Evolutionary conservation across 2,888 invertebrate species (phyloP), one percentile per base, ranked within the genome.

Genomic region (Phyllotreta cruciferae): DNA sequence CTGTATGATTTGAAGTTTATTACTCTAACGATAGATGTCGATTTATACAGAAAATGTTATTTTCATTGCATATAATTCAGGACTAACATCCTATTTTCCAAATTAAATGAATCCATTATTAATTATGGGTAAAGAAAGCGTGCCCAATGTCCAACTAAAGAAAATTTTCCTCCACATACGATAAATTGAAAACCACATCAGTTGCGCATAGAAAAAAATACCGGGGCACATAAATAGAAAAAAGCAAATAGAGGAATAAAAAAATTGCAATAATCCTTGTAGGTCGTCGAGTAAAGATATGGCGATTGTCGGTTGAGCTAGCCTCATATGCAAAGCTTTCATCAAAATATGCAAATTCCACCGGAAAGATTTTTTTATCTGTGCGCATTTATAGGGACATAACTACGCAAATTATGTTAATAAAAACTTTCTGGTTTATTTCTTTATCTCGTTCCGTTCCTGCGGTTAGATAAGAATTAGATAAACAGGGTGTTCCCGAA

Each of bases 371-470:
- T 60, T 60, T 55, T 60, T 60, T 60, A 60, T 60, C 52, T 60
- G 52, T 52, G 52, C 53, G 44, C 52, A 60, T 60, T 60, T 60
- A 52, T 60, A 60, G 60, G 52, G 24, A 24, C 60, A 53, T 60
- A 60, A 60, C 60, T 52, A 60, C 58, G 60, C 53, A 60, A 60
- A 60, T 60, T 60, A 60, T 60, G 60, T 60, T 60, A 60, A 60
- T 60, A 60, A 60, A 58, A 58, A 60, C 52, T 52, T 60, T 60
- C 38, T 24, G 24, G 24, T 50, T 47, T 56, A 60, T 60, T 53
- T 60, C 44, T 44, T 60, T 52, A 36, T 60, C 52, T 60, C 60
- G 53, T 60, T 60, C 53, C 44, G 60, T 53, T 44, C 44, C 44
- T 37, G 47, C 52, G 35, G 44, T 53, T 44, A 52, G 35, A 52